Evolutionary conservation across 2,888 invertebrate species (phyloP).

Genomic region (Drosophila longiperda): DNA sequence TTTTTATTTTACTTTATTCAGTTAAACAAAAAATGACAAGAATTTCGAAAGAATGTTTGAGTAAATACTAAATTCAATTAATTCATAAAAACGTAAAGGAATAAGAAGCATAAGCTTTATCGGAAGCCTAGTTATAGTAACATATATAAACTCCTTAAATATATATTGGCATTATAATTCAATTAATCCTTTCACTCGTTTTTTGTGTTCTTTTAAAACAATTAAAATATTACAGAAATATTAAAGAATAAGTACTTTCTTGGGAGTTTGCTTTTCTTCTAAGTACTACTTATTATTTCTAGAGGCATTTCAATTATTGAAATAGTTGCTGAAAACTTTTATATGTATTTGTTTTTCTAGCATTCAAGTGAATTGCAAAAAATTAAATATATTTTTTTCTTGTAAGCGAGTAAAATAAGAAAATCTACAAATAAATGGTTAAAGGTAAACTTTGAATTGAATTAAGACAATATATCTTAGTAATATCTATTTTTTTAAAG

Average conservation of each 20-base stretch:
- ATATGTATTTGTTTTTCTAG: fast-evolving
- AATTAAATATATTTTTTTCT: background rate
- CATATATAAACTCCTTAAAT: background rate
- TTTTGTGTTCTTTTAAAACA: background rate
- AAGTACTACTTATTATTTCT: background rate
- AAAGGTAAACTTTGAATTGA: background rate
- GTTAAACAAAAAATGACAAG: background rate
- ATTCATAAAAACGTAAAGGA: background rate
- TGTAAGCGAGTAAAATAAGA: fast-evolving
- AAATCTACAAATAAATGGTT: background rate
- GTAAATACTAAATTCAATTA: background rate
- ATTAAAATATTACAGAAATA: background rate
- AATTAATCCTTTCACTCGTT: background rate
- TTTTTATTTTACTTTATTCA: fast-evolving
- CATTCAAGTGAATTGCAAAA: background rate
- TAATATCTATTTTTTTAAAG: background rate
- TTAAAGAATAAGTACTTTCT: background rate
- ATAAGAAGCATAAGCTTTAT: fast-evolving
- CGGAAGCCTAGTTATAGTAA: fast-evolving
- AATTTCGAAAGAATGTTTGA: background rate
- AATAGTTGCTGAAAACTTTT: background rate
- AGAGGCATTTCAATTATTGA: background rate
- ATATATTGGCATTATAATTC: background rate
- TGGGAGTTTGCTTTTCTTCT: fast-evolving
- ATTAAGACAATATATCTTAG: background rate